Conservation (phyloP, 2,888 invertebrate species). For the Pachydiplax longipennis region DNA sequence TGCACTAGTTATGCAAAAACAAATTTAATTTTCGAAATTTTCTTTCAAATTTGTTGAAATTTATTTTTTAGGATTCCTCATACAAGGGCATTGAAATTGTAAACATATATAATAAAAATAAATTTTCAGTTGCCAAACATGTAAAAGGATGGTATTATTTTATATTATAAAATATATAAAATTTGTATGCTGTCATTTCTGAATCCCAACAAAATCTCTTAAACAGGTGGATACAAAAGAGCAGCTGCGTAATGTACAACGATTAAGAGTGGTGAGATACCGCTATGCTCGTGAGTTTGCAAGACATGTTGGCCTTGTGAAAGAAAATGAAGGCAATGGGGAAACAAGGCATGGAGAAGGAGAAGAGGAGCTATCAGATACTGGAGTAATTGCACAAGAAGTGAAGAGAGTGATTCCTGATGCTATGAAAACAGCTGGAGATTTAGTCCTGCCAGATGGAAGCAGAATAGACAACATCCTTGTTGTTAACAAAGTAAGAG, state of each 20-base stretch:
- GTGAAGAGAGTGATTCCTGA: conserved; percentile 86
- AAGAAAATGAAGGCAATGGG: conserved; percentile 59
- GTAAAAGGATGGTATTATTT: neutral
- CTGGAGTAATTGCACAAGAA: conserved; percentile 96
- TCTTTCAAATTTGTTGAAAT: too few species aligned
- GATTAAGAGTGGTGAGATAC: conserved; percentile 90
- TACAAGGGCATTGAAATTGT: too few species aligned
- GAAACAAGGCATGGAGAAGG: neutral
- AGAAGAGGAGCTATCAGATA: conserved; percentile 74
- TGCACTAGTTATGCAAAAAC: too few species aligned
- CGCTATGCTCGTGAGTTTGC: conserved; percentile 90
- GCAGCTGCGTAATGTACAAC: conserved; percentile 89
- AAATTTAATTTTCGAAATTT: too few species aligned
- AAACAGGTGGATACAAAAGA: conserved; percentile 78
- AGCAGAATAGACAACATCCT: conserved; percentile 90
- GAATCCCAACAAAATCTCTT: too few species aligned
- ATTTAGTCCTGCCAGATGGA: conserved; percentile 85
- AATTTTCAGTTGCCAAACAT: too few species aligned
- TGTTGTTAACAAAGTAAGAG: conserved; percentile 91
- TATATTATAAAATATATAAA: too few species aligned
- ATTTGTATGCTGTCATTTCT: too few species aligned
- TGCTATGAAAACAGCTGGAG: conserved; percentile 93
- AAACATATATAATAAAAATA: too few species aligned
- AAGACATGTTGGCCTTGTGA: conserved; percentile 75
- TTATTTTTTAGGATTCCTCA: too few species aligned